phyloP scores from a whole-genome alignment of 2,113 vertebrate species.

The Mustela lutreola region DNA sequence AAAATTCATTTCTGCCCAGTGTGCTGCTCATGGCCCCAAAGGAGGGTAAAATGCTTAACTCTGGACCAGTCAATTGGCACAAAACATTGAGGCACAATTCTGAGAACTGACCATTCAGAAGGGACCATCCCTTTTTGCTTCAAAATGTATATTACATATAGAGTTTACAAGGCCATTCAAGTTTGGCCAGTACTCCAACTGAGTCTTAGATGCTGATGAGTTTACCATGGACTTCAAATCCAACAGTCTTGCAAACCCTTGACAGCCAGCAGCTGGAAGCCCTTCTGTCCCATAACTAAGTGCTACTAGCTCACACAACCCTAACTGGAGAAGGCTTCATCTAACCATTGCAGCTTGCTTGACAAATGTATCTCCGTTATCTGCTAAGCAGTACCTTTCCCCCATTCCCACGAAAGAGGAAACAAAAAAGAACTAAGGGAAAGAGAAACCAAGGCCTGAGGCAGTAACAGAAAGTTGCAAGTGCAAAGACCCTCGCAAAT shows the following conservation, averaged over 20 bases:
- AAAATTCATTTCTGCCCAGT: not conserved
- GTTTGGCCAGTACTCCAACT: not conserved
- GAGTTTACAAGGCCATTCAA: not conserved
- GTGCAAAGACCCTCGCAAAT: not conserved
- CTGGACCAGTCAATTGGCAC: not conserved
- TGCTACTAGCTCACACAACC: not conserved
- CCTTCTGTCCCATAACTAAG: not conserved
- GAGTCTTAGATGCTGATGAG: not conserved
- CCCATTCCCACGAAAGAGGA: not conserved
- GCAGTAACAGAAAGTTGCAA: not conserved
- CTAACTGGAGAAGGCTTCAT: not conserved
- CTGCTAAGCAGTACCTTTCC: not conserved
- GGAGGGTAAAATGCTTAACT: not conserved
- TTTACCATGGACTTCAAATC: not conserved
- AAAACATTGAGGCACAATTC: not conserved
- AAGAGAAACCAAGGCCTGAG: not conserved
- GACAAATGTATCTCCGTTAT: not conserved
- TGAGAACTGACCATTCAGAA: not conserved
- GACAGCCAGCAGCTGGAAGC: not conserved
- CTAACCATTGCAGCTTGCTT: accelerated
- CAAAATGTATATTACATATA: not conserved
- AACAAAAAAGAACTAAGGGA: not conserved
- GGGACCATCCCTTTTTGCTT: not conserved
- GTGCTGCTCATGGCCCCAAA: not conserved
- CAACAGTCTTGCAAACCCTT: not conserved